Conservation (phyloP, 2,113 vertebrate genomes). For the Crotalus helleri region DNA sequence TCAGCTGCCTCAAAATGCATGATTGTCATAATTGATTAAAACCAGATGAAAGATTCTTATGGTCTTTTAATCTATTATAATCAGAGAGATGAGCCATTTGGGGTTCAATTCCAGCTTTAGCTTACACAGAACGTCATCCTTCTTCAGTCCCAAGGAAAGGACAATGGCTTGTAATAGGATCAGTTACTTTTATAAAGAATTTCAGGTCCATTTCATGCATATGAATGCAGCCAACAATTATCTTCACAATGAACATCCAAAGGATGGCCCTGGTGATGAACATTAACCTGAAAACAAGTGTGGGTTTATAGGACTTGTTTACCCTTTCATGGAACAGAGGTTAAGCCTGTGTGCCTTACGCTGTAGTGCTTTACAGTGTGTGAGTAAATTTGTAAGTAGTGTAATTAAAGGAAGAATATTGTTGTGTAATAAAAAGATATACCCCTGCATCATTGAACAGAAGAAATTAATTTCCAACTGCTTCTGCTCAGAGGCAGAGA, state of each 20-base stretch:
- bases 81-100: neutral
- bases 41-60: neutral
- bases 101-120: neutral
- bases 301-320: neutral
- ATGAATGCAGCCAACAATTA: neutral
- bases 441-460: neutral
- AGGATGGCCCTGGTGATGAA: neutral
- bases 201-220: neutral
- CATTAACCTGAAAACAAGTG: neutral
- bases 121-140: neutral
- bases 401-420: neutral
- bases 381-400: neutral
- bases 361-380: neutral
- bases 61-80: neutral
- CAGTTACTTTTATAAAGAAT: neutral
- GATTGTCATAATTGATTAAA: neutral
- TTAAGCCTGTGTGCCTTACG: neutral
- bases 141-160: neutral
- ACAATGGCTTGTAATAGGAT: neutral
- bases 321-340: neutral
- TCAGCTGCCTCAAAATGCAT: neutral
- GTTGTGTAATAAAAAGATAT: neutral
- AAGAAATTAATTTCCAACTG: conserved; percentile 12
- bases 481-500: conserved; percentile 3
- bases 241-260: neutral